Evolutionary conservation across 2,797 vertebrate species (phyloP).

Genomic region (Lepidocolaptes lacrymiger): DNA sequence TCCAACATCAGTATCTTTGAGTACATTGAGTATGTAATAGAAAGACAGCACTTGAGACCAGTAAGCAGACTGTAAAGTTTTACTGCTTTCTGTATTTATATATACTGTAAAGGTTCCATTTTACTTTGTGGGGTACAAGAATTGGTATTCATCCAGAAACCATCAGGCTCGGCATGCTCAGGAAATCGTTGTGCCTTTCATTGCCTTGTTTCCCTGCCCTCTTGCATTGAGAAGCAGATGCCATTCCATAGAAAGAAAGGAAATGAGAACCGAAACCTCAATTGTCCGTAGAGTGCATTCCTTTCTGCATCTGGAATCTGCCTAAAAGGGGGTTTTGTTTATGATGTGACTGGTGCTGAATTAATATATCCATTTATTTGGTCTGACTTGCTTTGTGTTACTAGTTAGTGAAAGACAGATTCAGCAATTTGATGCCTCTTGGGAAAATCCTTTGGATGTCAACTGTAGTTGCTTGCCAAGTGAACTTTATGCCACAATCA

Average conservation of each 20-base stretch:
- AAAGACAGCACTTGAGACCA: not conserved
- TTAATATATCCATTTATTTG: constrained; percentile 15
- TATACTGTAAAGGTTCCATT: not conserved
- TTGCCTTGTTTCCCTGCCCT: not conserved
- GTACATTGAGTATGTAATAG: not conserved
- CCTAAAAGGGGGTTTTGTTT: not conserved
- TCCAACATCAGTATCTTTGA: not conserved
- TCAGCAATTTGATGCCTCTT: constrained; percentile 6
- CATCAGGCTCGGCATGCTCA: not conserved
- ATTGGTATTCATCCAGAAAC: not conserved
- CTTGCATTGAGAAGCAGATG: not conserved
- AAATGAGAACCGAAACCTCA: not conserved
- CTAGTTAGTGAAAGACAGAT: not conserved
- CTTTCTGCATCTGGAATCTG: not conserved
- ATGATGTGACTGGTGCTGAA: constrained; percentile 2
- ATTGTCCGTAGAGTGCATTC: not conserved
- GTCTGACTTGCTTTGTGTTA: not conserved
- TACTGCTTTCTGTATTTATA: not conserved
- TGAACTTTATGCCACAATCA: constrained; percentile 8
- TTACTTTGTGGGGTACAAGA: not conserved
- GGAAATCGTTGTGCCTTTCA: not conserved
- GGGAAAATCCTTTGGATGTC: not conserved
- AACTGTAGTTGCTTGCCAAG: not conserved
- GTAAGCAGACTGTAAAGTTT: not conserved
- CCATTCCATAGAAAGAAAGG: not conserved